Percentiles rank a stretch among this genome's conserved stretches.
Evolutionary conservation across 1,140 invertebrate species (phyloP).

Genomic region (Brachionus paranguensis): DNA sequence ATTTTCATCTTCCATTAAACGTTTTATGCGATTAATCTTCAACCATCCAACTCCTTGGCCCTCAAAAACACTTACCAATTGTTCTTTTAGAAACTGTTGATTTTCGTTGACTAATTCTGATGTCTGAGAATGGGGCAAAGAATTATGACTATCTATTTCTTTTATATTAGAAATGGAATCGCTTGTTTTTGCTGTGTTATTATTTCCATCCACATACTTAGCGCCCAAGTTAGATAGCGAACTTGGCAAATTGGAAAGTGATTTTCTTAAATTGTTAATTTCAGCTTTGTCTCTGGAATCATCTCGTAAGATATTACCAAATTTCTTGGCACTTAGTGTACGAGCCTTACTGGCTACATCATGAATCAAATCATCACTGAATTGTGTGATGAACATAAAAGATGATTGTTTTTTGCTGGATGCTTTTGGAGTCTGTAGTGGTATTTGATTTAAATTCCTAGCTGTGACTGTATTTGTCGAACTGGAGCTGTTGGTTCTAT

Average conservation of each 20-base stretch:
- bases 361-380: slow-evolving; percentile 21
- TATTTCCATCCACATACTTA: slow-evolving; percentile 2
- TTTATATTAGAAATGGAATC: neutral
- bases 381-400: slow-evolving; percentile 21
- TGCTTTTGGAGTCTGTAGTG: neutral
- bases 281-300: neutral
- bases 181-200: neutral
- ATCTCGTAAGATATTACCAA: neutral
- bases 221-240: neutral
- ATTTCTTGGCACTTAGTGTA: neutral
- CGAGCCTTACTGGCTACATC: slow-evolving; percentile 22
- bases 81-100: slow-evolving; percentile 64
- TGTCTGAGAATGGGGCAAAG: neutral
- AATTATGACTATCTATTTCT: neutral
- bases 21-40: slow-evolving; percentile 84
- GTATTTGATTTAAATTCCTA: neutral
- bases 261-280: neutral
- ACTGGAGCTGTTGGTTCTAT: slow-evolving; percentile 15
- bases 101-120: slow-evolving; percentile 56
- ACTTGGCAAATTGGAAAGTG: neutral
- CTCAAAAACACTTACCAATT: slow-evolving; percentile 80
- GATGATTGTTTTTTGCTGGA: neutral
- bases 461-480: neutral
- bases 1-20: slow-evolving; percentile 97
- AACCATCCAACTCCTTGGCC: slow-evolving; percentile 96